Percentiles rank a stretch among this genome's conserved stretches.
phyloP scores from a whole-genome alignment of 2,113 vertebrate species.

The Natator depressus region DNA sequence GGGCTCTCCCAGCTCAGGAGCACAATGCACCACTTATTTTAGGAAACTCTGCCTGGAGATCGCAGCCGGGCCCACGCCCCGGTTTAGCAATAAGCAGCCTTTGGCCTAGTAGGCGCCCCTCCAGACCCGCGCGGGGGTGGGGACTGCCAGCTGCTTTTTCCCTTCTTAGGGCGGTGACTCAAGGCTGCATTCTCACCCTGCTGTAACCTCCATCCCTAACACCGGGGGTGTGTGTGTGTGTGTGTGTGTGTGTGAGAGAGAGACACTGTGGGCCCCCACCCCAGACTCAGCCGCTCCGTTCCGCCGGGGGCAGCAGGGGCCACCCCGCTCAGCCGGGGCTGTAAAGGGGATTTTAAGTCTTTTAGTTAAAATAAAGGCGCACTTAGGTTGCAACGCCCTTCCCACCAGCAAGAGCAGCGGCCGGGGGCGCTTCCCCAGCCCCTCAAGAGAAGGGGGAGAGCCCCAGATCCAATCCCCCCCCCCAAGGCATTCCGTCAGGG shows the following conservation, averaged over 20 bases:
- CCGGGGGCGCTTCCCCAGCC: too few relatives aligned
- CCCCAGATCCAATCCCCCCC: too few relatives aligned
- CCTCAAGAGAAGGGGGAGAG: too few relatives aligned
- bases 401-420: background rate
- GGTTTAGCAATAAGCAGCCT: background rate
- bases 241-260: too few relatives aligned
- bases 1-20: background rate
- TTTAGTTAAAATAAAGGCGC: background rate
- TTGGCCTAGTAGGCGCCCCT: background rate
- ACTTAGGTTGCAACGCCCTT: background rate
- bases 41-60: background rate
- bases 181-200: background rate
- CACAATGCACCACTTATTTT: background rate
- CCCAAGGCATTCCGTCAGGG: too few relatives aligned
- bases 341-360: background rate
- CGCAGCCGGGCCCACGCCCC: background rate
- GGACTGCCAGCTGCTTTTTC: background rate
- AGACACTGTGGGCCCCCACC: background rate
- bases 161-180: background rate
- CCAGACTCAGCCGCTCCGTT: background rate
- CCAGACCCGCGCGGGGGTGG: fast-evolving
- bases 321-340: background rate
- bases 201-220: too few relatives aligned
- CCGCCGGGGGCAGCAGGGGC: too few relatives aligned
- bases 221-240: too few relatives aligned